These are phyloP conservation scores for Dipus sagitta DNA, from an alignment of 2,797 vertebrate species.

Conservation along the genomic window DNA sequence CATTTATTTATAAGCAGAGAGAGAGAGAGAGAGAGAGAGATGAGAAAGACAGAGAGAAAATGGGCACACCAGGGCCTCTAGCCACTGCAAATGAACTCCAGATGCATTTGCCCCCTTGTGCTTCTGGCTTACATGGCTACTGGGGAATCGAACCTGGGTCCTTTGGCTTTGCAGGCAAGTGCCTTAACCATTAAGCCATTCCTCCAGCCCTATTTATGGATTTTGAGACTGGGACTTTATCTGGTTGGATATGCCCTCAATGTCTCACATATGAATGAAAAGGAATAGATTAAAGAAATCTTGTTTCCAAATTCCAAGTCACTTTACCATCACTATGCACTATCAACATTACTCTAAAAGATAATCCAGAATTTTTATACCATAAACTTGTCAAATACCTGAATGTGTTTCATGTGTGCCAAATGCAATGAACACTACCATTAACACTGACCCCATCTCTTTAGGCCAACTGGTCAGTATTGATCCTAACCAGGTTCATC, in stretches of 20 bases:
- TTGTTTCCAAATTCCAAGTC: slow-evolving; percentile 1
- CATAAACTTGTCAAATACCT: not conserved
- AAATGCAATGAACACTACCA: not conserved
- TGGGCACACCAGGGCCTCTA: no score
- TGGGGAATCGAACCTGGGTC: no score
- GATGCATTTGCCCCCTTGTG: no score
- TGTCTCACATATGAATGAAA: not conserved
- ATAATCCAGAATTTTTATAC: not conserved
- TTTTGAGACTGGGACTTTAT: not conserved
- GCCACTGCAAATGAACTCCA: no score
- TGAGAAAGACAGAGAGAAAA: no score
- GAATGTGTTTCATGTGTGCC: not conserved
- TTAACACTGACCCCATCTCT: not conserved
- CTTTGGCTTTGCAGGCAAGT: no score
- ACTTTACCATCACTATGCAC: not conserved
- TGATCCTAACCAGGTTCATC: not conserved
- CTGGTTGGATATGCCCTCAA: not conserved
- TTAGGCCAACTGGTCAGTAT: not conserved
- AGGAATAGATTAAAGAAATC: not conserved
- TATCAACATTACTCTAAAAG: not conserved
- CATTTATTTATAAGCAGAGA: no score
- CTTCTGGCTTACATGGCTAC: no score
- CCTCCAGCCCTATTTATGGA: not conserved
- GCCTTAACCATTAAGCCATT: no score
- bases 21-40: no score